Conservation (phyloP, 2,888 invertebrate species). For the Hymenopus coronatus region DNA sequence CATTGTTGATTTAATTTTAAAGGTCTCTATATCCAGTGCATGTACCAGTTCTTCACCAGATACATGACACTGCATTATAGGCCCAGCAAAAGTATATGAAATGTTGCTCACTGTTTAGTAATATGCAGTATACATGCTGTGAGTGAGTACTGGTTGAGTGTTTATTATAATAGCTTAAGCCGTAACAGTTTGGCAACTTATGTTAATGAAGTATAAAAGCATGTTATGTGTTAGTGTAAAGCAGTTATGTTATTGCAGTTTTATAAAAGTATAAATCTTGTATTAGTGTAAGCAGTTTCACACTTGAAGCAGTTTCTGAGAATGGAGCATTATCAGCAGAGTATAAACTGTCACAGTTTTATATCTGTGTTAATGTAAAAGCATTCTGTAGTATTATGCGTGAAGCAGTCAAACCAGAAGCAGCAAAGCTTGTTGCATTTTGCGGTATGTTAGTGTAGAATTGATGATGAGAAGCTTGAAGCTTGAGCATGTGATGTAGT, state of each 20-base stretch:
- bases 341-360: neutral
- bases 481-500: neutral
- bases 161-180: neutral
- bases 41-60: neutral
- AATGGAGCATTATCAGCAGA: neutral
- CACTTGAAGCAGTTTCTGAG: neutral
- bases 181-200: neutral
- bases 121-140: neutral
- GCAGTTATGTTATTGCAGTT: neutral
- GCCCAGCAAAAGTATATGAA: neutral
- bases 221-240: neutral
- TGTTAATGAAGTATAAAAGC: neutral
- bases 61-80: neutral
- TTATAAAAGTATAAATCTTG: neutral
- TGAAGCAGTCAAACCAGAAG: conserved; percentile 24
- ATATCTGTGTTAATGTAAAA: neutral
- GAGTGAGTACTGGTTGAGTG: neutral
- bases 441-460: neutral
- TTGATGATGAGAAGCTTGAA: neutral
- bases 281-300: conserved; percentile 4
- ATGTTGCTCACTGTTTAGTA: neutral
- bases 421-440: neutral
- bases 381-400: neutral
- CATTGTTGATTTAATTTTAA: neutral
- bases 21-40: neutral